Base-by-base conservation (phyloP, 2,888 invertebrate species). In the Ennomos fuscantarius region DNA sequence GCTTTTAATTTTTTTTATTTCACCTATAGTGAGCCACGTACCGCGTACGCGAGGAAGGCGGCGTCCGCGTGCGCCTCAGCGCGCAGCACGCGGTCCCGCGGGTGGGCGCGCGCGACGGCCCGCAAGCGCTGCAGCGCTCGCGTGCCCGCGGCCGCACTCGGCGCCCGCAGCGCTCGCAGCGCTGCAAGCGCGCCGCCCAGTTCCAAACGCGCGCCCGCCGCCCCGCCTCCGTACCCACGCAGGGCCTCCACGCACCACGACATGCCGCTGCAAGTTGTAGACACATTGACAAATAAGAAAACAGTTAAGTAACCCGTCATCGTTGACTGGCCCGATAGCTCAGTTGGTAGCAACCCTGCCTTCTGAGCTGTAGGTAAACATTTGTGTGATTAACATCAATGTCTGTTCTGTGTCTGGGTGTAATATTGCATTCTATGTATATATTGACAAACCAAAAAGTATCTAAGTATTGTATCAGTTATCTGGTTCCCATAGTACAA, bases 171-270 rank as follows among this genome's bases (percentile, higher is more conserved):
- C 36, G 95, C 94, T 73, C 97, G 79, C 95, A 95, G 31, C 96
- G 97, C 72, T 93, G 95, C 87, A 96, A 97, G 71, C 97, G 97
- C 70, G 94, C 95, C 79, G 96, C 97, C 68, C 96, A 97, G 87
- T 98, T 99, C 99, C 95, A 98, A 74, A 32, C 89, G 81, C 9
- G 88, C 88, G 54, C 90, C 91, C 96, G 99, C 91, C 68, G 95
- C 94, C n/a, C 98, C 65, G 97, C 93, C 80, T 94, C 94, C 57
- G n/a, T 99, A 98, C 44, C 96, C 95, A 79, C 98, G 97, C 48
- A 99, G 96, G 15, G 97, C 95, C 70, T 98, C 98, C 50, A 99
- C 97, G 84, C 99, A 99, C 99, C 98, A 98, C 67, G 84, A 87
- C 72, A 87, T 81, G 31, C 87, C 84, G 1, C 87, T 87, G 54